Evolutionary conservation across 2,888 invertebrate species (phyloP).

Genomic region (Exocentrus adspersus): DNA sequence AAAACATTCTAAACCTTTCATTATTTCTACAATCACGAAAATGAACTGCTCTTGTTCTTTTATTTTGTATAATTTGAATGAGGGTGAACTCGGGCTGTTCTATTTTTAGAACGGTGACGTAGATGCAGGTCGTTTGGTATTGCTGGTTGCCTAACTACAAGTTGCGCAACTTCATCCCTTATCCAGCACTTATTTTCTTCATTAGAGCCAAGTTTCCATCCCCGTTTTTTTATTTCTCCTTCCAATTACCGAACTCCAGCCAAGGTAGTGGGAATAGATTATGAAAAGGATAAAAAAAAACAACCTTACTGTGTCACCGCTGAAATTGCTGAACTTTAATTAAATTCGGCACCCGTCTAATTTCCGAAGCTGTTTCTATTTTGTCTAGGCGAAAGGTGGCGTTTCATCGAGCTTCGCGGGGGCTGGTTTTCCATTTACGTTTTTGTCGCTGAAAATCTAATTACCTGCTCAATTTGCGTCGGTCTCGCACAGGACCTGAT

Average conservation of each 20-base stretch:
- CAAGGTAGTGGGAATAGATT: background rate
- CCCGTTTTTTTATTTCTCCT: background rate
- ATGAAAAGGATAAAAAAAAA: background rate
- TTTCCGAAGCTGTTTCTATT: constrained; percentile 44
- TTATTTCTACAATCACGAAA: no score
- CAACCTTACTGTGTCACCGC: background rate
- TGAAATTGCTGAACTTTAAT: constrained; percentile 45
- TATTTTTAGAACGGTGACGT: no score
- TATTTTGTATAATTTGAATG: no score
- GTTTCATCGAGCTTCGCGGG: constrained; percentile 3
- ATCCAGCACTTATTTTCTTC: background rate
- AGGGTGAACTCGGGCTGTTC: no score
- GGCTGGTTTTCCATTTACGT: constrained; percentile 26
- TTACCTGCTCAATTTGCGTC: constrained; percentile 21
- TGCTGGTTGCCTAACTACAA: no score
- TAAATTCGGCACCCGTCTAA: constrained; percentile 43
- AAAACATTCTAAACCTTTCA: no score
- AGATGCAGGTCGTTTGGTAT: no score
- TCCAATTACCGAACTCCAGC: background rate
- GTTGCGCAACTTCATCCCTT: no score
- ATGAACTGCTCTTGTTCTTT: no score
- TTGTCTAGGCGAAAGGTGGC: constrained; percentile 29
- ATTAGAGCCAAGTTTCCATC: background rate
- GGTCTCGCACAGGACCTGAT: background rate
- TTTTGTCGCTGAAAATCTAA: constrained; percentile 22